Base-by-base conservation (phyloP, 1,140 invertebrate species). In the Bicyclus anynana region DNA sequence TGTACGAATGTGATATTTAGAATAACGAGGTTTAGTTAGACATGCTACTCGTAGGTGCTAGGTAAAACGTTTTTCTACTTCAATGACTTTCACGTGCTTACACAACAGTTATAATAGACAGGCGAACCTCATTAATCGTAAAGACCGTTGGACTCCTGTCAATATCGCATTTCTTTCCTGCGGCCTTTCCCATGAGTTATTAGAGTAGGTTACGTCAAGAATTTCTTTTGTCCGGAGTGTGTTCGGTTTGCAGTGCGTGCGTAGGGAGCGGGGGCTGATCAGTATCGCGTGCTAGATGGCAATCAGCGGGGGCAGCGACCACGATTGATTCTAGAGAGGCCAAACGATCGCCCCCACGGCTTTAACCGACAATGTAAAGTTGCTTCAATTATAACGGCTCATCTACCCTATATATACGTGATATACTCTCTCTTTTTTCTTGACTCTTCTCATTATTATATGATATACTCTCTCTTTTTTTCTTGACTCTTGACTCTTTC, bases 241-340 rank as follows among this genome's bases (percentile, higher is more conserved):
- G 59, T 61, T 63, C 46, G 57, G 67, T 79, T 40, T 44, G 42
- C 20, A 23, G 42, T 44, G 76, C 80, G 80, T 86, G 81, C 73
- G 79, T 80, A 71, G 72, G 62, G 67, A 60, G 77, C 77, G 69
- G 73, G 62, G 65, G 69, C 65, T 72, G 78, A 82, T 81, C 75
- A 69, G 71, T 65, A 72, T 86, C 74, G 84, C 84, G 81, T 87
- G 84, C 61, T 66, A 69, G 77, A 77, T 77, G 67, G 77, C 77
- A 80, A 85, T 85, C 78, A 73, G 63, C 70, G 63, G 67, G 69
- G 72, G 66, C 76, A 75, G 58, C 72, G 78, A 73, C 76, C 79
- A 77, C 79, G 80, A 84, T 86, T 84, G 83, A 84, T 84, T 86
- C 79, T 65, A 72, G 69, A 74, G 76, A 77, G 73, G 69, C 69